Base-by-base conservation (phyloP, 2,797 vertebrate genomes). In the Lepilemur septentrionalis region DNA sequence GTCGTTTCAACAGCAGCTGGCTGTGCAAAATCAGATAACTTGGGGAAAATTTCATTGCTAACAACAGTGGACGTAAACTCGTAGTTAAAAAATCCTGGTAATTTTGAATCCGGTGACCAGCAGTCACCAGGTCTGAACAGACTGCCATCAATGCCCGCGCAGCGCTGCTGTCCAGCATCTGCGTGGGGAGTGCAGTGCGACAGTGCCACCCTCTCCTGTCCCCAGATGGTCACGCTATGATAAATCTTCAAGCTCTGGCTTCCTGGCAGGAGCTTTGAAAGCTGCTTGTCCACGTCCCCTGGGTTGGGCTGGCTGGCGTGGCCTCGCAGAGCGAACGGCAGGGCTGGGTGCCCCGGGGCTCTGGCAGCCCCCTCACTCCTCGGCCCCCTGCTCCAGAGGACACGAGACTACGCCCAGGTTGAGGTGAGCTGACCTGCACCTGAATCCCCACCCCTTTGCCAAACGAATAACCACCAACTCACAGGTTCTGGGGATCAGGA, bases 191-290 rank as follows among this genome's bases (percentile, higher is more conserved):
- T 2, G 11, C 12, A 14, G 0, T 2, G 4, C 1, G 0, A 41
- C 30, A 57, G 35, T 2, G 12, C 25, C 35, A 10, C 2, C 41
- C 41, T 23, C 11, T 17, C 72, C 48, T 5, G 1, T 4, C 46
- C 52, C 63, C n/a, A 5, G 0, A 6, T 12, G 5, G 18, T 13
- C 0, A 0, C 10, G 0, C 0, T 9, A 32, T 7, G 14, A 10
- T 6, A 7, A 2, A 32, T 22, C 55, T 7, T 32, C 23, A 0
- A 5, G 2, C 35, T 55, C 8, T 25, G 41, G 30, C 11, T 38
- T 28, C 63, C 1, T 18, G 63, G 38, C 20, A n/a, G 59, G 38
- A 14, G 7, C 35, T 30, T 35, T 22, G n/a, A 48, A 69, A 80
- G 41, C 38, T 20, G 14, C 32, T 32, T 11, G 30, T 5, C 30